Conservation (phyloP, 2,113 vertebrate species). For the Heterochromis multidens region DNA sequence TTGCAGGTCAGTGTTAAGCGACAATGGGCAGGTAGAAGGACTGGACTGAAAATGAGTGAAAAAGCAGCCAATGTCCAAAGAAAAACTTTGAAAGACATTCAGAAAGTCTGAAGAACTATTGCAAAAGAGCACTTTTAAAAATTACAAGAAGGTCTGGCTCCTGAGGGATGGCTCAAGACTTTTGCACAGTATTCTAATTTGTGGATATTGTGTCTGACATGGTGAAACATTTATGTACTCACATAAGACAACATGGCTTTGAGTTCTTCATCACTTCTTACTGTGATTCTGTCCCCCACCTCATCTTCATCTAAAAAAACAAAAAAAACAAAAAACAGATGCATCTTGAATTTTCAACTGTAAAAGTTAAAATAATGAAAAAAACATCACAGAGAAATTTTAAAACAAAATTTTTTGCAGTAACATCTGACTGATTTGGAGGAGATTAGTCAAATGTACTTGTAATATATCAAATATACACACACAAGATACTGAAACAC, state of each 20-base stretch:
- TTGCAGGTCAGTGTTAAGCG: too few relatives aligned
- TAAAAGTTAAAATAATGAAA: background rate
- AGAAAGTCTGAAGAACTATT: background rate
- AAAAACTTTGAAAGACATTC: background rate
- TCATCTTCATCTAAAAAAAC: conserved; percentile 91
- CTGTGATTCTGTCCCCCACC: conserved; percentile 97
- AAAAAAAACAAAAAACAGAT: background rate
- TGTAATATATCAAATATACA: background rate
- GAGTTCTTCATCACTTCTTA: conserved; percentile 97
- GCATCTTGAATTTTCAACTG: background rate
- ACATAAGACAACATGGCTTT: conserved; percentile 99
- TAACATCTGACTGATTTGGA: background rate
- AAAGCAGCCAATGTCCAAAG: background rate
- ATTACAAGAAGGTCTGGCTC: too few relatives aligned
- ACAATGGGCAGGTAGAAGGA: background rate
- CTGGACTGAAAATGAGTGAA: background rate
- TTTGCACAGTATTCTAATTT: background rate
- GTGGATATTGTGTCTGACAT: background rate
- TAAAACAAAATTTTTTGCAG: background rate
- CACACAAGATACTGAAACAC: background rate
- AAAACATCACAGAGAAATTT: background rate
- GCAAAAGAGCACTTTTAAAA: background rate
- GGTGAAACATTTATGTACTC: conserved; percentile 67
- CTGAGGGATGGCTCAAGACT: too few relatives aligned
- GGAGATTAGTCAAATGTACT: too few relatives aligned